phyloP scores from a whole-genome alignment of 2,797 vertebrate species.

The Acanthurus lineatus region DNA sequence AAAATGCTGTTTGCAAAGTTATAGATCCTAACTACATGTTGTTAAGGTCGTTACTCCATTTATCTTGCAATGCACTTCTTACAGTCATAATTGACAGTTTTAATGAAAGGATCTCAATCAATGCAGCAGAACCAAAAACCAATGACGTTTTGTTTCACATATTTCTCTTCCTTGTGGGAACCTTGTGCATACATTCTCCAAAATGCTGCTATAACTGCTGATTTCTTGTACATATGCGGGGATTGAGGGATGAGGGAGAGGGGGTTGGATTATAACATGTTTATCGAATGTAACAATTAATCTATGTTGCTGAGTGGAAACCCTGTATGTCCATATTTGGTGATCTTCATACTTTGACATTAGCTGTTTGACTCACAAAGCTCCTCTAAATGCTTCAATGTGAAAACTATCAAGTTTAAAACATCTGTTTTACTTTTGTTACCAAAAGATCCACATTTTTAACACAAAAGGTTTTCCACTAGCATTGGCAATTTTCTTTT shows the following conservation, averaged over 20 bases:
- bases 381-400: background rate
- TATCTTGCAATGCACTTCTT: too few relatives aligned
- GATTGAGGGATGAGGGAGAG: background rate
- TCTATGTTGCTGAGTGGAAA: background rate
- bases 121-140: too few relatives aligned
- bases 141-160: too few relatives aligned
- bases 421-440: background rate
- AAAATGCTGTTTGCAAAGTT: too few relatives aligned
- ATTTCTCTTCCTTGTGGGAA: too few relatives aligned
- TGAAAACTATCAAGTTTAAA: background rate
- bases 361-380: background rate
- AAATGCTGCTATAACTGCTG: too few relatives aligned
- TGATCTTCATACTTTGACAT: background rate
- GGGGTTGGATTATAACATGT: background rate
- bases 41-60: too few relatives aligned
- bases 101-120: too few relatives aligned
- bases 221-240: background rate
- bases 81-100: too few relatives aligned
- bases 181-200: too few relatives aligned
- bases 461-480: background rate
- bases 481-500: background rate
- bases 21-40: too few relatives aligned
- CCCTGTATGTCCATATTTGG: background rate
- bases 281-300: background rate
- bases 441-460: background rate